phyloP scores from a whole-genome alignment of 2,888 invertebrate species.

The Megaustenia siamemsis region DNA sequence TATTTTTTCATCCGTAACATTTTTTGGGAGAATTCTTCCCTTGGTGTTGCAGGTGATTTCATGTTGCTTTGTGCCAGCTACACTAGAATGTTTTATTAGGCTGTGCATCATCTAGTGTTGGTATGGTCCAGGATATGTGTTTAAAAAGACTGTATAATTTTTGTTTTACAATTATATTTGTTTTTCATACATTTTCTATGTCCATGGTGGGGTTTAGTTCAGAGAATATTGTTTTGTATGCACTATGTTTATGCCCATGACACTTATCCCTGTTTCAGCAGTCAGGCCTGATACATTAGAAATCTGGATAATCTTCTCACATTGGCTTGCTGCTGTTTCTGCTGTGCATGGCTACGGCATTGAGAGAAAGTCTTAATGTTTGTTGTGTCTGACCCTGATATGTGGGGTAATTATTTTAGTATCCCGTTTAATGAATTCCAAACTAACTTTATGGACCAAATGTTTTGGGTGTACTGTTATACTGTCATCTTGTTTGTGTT shows the following conservation, averaged over 20 bases:
- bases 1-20: too few relatives aligned
- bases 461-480: not conserved
- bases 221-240: too few relatives aligned
- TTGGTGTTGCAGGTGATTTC: too few relatives aligned
- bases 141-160: not conserved
- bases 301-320: not conserved
- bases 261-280: too few relatives aligned
- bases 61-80: not conserved
- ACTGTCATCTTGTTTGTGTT: constrained; percentile 3
- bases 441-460: constrained; percentile 27
- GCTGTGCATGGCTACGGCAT: not conserved
- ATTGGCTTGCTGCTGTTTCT: not conserved
- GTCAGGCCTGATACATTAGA: too few relatives aligned
- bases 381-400: not conserved
- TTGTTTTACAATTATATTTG: too few relatives aligned
- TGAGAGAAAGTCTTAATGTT: not conserved
- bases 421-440: constrained; percentile 16
- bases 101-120: not conserved
- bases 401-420: not conserved
- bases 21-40: too few relatives aligned
- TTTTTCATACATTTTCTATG: too few relatives aligned
- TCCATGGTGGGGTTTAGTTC: too few relatives aligned
- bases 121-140: not conserved
- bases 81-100: not conserved
- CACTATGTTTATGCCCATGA: too few relatives aligned